A percentile compares a stretch with the other conserved stretches of the same genome.
phyloP scores from a whole-genome alignment of 92 coral and sea anemone genomes.

The Virgularia gustaviana region DNA sequence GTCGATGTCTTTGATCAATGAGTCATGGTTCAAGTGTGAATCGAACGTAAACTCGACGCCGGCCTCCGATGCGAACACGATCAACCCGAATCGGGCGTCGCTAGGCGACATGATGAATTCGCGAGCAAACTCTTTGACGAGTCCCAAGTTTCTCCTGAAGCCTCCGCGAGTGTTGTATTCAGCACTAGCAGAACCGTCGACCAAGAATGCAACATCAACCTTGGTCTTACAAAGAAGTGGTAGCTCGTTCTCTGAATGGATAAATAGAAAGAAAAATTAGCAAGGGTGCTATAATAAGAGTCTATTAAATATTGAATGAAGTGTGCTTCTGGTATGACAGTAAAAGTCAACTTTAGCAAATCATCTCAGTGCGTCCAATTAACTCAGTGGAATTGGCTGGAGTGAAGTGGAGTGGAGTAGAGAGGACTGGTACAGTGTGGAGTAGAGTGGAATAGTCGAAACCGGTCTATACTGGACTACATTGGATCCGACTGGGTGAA shows the following conservation, averaged over 20 bases:
- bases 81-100: constrained; percentile 80
- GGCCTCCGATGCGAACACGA: constrained; percentile 55
- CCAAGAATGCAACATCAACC: constrained; percentile 66
- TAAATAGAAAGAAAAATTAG: background rate
- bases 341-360: background rate
- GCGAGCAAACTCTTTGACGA: constrained; percentile 19
- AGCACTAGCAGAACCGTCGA: constrained; percentile 66
- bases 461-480: too few species aligned
- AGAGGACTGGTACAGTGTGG: too few species aligned
- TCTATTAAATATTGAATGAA: background rate
- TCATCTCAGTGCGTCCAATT: background rate
- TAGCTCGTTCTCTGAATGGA: constrained; percentile 50
- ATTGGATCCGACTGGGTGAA: too few species aligned
- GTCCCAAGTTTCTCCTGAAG: constrained; percentile 16
- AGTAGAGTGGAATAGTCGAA: too few species aligned
- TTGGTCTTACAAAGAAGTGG: constrained; percentile 18
- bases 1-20: constrained; percentile 49
- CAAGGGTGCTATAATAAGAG: background rate
- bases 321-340: background rate
- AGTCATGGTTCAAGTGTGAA: constrained; percentile 39
- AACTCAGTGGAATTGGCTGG: too few species aligned
- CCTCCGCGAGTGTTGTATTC: constrained; percentile 31
- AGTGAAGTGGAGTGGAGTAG: too few species aligned
- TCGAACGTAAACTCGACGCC: constrained; percentile 60
- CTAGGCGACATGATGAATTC: constrained; percentile 70